Base-by-base conservation (phyloP, 2,888 invertebrate genomes). In the Drosophila histrio region DNA sequence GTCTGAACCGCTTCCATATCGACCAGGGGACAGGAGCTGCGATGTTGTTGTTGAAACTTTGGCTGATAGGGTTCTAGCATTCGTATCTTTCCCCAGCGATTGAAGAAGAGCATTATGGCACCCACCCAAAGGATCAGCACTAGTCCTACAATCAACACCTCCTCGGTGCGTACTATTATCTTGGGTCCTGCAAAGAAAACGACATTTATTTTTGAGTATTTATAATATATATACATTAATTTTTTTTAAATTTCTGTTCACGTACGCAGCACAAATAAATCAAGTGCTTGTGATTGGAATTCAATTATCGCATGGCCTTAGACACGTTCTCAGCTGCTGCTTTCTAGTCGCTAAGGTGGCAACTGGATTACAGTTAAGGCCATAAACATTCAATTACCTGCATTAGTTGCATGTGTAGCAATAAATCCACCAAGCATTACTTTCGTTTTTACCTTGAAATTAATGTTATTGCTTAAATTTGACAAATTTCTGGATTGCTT, bases 81-180 rank as follows among this genome's bases (percentile, higher is more conserved):
- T 72, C 97, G 95, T 90, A 97, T 97, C 93, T 97, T 97, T 89
- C 97, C 97, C 97, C 97, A 97, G 72, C 97, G 95, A 92, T 97
- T 97, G 94, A 97, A 97, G 93, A 97, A 97, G 41, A 97, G 93
- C 2, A 96, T 96, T 69, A 97, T 97, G 69, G 97, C 97, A 0
- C 96, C 97, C 56, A 96, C 95, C 97, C 97, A 97, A 11, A 97
- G 94, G 44, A 96, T 93, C 19, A 97, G 93, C 22, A 97, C 97
- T 75, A 97, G 94, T 43, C 96, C 94, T 57, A 97, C 97, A 85
- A 97, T 96, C 50, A 97, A 93, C 15, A 96, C 95, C 90, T 97
- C 97, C 91, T 97, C 97, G 52, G 96, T 95, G 75, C 96, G 94
- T 41, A 97, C 96, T 61, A 96, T 95, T 53, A 96, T 94, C 75